Conservation (phyloP, 92 coral and sea anemone genomes). For the Diadumene lineata region DNA sequence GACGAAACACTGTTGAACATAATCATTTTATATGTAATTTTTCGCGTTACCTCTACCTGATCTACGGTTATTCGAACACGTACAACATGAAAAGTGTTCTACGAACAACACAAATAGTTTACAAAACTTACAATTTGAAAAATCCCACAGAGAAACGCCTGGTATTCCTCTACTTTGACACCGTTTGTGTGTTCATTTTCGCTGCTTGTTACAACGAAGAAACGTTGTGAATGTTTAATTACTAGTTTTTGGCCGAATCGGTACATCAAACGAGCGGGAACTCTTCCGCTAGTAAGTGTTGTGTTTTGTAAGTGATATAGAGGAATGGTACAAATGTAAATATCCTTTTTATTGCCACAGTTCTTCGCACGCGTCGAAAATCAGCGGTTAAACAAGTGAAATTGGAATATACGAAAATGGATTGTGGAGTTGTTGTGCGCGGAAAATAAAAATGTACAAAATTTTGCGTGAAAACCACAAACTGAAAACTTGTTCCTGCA, state of each 20-base stretch:
- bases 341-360: too few species aligned
- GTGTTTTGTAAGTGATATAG: neutral
- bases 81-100: too few species aligned
- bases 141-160: neutral
- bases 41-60: too few species aligned
- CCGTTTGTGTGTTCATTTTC: neutral
- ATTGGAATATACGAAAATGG: too few species aligned
- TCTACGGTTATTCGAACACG: too few species aligned
- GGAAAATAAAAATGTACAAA: too few species aligned
- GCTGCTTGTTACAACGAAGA: neutral
- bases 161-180: neutral
- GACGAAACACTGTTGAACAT: too few species aligned
- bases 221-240: slow-evolving; percentile 5
- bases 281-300: neutral
- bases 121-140: neutral
- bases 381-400: too few species aligned
- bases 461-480: too few species aligned
- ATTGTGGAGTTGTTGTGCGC: too few species aligned
- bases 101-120: neutral
- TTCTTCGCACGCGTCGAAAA: too few species aligned
- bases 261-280: neutral
- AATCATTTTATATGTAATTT: neutral
- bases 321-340: neutral
- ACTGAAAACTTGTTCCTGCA: too few species aligned
- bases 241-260: neutral